A percentile compares a stretch with the other conserved stretches of the same genome.
Evolutionary conservation across 35 echinoderm and acorn worm genomes (phyloP).

Genomic region (Apostichopus parvimensis): DNA sequence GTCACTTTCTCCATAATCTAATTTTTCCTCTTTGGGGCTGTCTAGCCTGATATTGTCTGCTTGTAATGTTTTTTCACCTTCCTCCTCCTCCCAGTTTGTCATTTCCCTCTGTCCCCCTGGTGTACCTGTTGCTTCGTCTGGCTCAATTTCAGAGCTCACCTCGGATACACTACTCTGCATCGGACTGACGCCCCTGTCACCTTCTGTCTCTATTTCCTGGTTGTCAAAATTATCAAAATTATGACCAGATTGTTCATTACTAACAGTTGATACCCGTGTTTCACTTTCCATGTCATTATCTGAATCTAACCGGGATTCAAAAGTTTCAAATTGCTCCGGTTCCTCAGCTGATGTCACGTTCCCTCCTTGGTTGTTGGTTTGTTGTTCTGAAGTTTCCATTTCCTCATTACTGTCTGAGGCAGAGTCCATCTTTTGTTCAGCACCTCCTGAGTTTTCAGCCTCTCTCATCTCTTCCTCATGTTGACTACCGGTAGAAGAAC

Average conservation of each 20-base stretch:
- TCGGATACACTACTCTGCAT: conserved; percentile 39
- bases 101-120: not conserved
- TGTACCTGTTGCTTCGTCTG: not conserved
- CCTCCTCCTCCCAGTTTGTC: not conserved
- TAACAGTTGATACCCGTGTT: not conserved
- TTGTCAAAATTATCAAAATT: not conserved
- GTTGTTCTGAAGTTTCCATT: not conserved
- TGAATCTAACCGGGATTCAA: not conserved
- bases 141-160: conserved; percentile 35
- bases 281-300: not conserved
- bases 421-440: conserved; percentile 13
- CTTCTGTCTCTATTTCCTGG: not conserved
- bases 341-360: not conserved
- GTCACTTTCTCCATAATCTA: conserved; percentile 55
- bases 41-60: not conserved
- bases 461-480: conserved; percentile 22
- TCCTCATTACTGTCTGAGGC: not conserved
- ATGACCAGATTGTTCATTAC: not conserved
- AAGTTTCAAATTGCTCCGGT: not conserved
- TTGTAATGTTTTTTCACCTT: not conserved
- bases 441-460: not conserved
- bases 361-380: not conserved
- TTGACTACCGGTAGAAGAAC: not conserved
- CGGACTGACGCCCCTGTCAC: not conserved
- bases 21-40: conserved; percentile 43